Conservation (phyloP, 2,888 invertebrate genomes). For the Meteorus cinctellus region DNA sequence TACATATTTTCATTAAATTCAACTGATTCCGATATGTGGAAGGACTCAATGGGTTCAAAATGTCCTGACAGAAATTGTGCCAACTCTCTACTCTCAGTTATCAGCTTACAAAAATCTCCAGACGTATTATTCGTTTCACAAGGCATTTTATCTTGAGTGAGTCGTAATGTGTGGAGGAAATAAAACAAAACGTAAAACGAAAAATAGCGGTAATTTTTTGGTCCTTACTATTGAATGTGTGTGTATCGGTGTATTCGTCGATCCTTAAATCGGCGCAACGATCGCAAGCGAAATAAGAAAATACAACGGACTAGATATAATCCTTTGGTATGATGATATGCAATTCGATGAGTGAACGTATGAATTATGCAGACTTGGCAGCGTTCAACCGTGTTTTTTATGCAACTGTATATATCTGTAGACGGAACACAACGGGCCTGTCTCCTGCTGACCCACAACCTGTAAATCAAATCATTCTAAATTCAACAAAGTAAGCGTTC, state of each 20-base stretch:
- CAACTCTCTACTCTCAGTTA: conserved; percentile 45
- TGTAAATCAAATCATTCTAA: conserved; percentile 17
- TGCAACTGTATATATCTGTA: conserved; percentile 51
- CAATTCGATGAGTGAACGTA: conserved; percentile 54
- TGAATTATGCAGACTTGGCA: conserved; percentile 64
- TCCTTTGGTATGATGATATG: conserved; percentile 44
- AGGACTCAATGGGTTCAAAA: neutral
- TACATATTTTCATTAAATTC: neutral
- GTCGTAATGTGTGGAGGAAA: neutral
- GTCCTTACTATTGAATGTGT: conserved; percentile 5
- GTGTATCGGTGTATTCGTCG: neutral
- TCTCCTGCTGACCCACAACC: conserved; percentile 64
- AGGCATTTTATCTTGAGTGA: neutral
- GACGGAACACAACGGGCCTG: conserved; percentile 40
- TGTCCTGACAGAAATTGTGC: conserved; percentile 44
- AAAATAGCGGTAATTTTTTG: neutral
- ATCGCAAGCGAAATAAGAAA: conserved; percentile 1
- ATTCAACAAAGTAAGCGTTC: neutral
- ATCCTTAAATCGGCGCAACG: conserved; percentile 6
- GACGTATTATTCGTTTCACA: conserved; percentile 45
- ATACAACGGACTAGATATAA: conserved; percentile 6
- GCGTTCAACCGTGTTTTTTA: conserved; percentile 50
- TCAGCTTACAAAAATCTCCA: conserved; percentile 58
- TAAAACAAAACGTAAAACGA: neutral
- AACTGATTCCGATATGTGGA: neutral